Evolutionary conservation across 30 jellyfish, hydroid and myxozoan species (phyloP), one percentile per base, ranked within the genome.

Genomic region (Hydractinia symbiolongicarpus): DNA sequence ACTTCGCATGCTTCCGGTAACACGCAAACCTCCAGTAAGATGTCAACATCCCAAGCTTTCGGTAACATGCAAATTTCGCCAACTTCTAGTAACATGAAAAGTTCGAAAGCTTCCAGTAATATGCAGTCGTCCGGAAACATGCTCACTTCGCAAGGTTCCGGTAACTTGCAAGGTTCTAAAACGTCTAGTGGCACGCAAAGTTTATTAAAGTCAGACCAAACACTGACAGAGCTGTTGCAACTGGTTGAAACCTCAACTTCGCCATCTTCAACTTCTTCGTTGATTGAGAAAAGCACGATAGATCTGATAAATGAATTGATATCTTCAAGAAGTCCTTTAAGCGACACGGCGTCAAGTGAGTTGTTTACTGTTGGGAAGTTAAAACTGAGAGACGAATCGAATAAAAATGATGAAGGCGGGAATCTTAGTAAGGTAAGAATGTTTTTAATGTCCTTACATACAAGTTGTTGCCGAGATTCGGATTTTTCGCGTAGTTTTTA

Each of bases 211-310:
- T 64, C 74, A 44, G 74, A 64, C 40, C 74, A 51, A 51, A 64
- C 74, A 6, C 7, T 64, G 74, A 64, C 74, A 51, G 74, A 64
- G 40, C 74, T 64, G 40, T 51, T 64, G 9, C 52, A 64, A 51
- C 17, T 64, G 4, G 44, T 30, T 30, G 52, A 64, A 64, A 64
- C 74, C 8, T 64, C 74, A 6, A n/a, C 17, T 64, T 64, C 74
- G 19, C 40, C 74, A 6, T 64, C 17, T 64, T 64, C 74, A 9
- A 51, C 19, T 13, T 64, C 74, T 6, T 64, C 74, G 74, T 64
- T 64, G 0, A 64, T 64, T 64, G 74, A 64, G 74, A 64, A 64
- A 2, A 64, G 40, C 74, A 64, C 74, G 40, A n/a, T 64, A 0
- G 74, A 64, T n/a, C 6, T 64, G 19, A 51, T 64, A 9, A 7